Percentiles rank a stretch among this genome's conserved stretches.
Conservation (phyloP, 64 coral and sea anemone genomes). For the Stylophora pistillata region DNA sequence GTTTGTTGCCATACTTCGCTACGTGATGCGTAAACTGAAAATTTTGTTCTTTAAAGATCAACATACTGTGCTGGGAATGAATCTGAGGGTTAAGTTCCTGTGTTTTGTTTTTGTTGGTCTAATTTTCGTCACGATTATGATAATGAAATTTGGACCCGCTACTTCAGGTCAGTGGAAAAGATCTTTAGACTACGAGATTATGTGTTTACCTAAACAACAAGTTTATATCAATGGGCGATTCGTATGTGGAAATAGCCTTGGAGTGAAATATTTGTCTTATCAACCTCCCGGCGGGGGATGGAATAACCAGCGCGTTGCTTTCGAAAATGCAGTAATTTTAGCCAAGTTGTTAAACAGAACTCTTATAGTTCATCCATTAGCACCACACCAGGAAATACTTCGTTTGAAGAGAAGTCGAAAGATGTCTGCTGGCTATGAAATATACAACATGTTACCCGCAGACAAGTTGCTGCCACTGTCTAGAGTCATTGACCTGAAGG, state of each 20-base stretch:
- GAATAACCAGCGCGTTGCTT: conserved; percentile 98
- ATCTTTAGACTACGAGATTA: background rate
- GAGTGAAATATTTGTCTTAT: conserved; percentile 82
- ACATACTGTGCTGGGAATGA: background rate
- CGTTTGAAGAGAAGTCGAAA: conserved; percentile 25
- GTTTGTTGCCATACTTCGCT: background rate
- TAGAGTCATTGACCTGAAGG: conserved; percentile 76
- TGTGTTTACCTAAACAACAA: conserved; percentile 26
- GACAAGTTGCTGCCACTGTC: conserved; percentile 77
- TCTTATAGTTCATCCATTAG: conserved; percentile 89
- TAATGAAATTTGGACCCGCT: background rate
- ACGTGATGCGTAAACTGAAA: background rate
- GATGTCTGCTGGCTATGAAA: conserved; percentile 41
- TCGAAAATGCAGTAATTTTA: conserved; percentile 95
- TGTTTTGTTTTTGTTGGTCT: background rate
- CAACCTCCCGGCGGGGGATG: conserved; percentile 97
- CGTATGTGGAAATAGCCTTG: conserved; percentile 23
- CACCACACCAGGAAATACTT: conserved; percentile 77
- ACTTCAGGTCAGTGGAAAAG: background rate
- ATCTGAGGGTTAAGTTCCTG: background rate
- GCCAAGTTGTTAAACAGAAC: conserved; percentile 86
- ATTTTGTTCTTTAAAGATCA: background rate
- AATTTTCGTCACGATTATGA: background rate
- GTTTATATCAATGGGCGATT: conserved; percentile 52
- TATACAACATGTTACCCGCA: conserved; percentile 69